Base-by-base conservation (phyloP, 2,797 vertebrate genomes). In the Rhincodon typus region DNA sequence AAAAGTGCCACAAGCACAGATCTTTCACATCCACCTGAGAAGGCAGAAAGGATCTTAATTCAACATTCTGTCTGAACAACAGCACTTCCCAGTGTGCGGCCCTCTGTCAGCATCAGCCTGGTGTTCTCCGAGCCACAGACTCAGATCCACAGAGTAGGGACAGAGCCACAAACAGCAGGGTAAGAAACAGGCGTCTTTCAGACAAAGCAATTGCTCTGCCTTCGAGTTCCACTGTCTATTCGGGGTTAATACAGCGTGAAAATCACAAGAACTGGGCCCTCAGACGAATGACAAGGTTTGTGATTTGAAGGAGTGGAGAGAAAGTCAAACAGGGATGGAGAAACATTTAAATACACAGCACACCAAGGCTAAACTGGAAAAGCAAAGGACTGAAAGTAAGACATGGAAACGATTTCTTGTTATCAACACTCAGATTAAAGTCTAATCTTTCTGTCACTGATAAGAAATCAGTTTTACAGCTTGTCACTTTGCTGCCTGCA, bases 391-490 rank as follows among this genome's bases (percentile, higher is more conserved):
- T 30, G 67, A 19, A 70, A 46, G 1, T 23, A 46, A 72, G 67
- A 46, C 38, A 5, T 46, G 25, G 66, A 50, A 69, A 6, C 21
- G 21, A 67, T 67, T 94, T 69, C 90, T 12, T 94, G 93, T 30
- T 72, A 94, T 27, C 38, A 46, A 27, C 66, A 72, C 93, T 70
- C 67, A 46, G 93, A 94, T 94, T 94, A 69, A 46, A 94, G 91
- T 94, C 91, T 94, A 42, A 42, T 94, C 91, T 70, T 70, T 70
- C 66, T 69, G n/a, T 67, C 90, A 69, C 17, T 42, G 91, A 42
- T 21, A 94, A 69, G 66, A 23, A 38, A 94, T 42, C n/a, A 7
- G 62, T 70, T 94, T 42, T 94, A 42, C 38, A 4, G 38, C 67
- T 94, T 72, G 67, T 70, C 93, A 94, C 15, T 42, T 42, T 7